These are phyloP conservation scores for Drosophila baimaii DNA, from an alignment of 1,140 invertebrate genomes.

Conservation along the genomic window DNA sequence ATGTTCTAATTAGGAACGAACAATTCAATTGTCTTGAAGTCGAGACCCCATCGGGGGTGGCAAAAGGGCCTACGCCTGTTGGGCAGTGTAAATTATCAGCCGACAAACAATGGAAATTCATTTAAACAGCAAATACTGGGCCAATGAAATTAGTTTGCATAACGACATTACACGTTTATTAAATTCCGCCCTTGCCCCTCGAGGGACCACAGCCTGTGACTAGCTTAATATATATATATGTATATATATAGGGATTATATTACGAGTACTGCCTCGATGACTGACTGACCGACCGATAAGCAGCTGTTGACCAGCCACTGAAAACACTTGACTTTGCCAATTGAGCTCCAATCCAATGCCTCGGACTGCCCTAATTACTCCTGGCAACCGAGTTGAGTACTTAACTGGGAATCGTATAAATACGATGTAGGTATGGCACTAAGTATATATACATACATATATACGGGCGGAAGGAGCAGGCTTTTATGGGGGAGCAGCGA, in stretches of 20 bases:
- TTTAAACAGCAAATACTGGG: conserved; percentile 49
- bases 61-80: neutral
- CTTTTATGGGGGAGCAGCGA: neutral
- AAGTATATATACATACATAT: neutral
- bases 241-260: conserved; percentile 19
- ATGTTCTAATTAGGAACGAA: conserved; percentile 39
- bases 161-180: conserved; percentile 48
- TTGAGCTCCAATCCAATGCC: conserved; percentile 44
- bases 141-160: conserved; percentile 47
- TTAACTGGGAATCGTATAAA: conserved; percentile 42
- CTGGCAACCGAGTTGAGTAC: conserved; percentile 44
- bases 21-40: conserved; percentile 50
- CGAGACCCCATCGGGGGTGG: neutral
- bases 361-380: conserved; percentile 56
- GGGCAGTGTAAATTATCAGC: conserved; percentile 44
- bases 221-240: neutral
- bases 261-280: neutral
- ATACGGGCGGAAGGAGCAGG: conserved; percentile 6
- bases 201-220: neutral
- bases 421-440: conserved; percentile 6
- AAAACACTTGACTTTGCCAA: conserved; percentile 56
- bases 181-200: conserved; percentile 14
- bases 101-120: conserved; percentile 57
- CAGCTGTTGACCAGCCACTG: conserved; percentile 49
- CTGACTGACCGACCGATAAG: conserved; percentile 28